Base-by-base conservation (phyloP, 2,888 invertebrate species). In the Pecten maximus region DNA sequence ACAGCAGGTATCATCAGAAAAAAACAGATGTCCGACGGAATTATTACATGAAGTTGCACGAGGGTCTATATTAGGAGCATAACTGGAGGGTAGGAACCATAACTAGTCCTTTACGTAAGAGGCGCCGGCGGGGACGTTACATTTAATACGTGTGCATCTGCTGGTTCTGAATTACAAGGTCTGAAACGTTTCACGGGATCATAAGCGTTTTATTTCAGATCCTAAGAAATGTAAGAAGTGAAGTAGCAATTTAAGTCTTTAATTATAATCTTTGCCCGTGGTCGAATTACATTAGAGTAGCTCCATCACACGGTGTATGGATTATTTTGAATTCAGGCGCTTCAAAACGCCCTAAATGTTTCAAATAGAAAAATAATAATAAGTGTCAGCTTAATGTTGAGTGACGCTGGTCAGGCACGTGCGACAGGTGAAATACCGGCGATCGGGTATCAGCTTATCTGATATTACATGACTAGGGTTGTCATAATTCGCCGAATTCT, bases 241-340 rank as follows among this genome's bases (percentile, higher is more conserved):
- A 74, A 74, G 74, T 74, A 74, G 74, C 74, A 74, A 74, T 74
- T 74, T 74, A 35, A 74, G 74, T 74, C 74, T 74, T 74, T 74
- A 74, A 74, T 74, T 74, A 74, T 74, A 74, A 74, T 74, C 74
- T 35, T 74, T 74, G 74, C 74, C 35, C 28, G 74, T 28, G 35
- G 74, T 74, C 19, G 35, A 10, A 35, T 74, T 74, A 35, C 74
- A 35, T 10, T 35, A 28, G 2, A 28, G 74, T 28, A 10, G 2
- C 28, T 10, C 35, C 10, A 35, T 28, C 28, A 74, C 54, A 54
- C 74, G 74, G 28, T 74, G 35, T 54, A 54, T 74, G 74, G 74
- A 74, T 35, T n/a, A n/a, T n/a, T 74, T 74, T 28, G 10, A 74
- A 74, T 74, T 1, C 74, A 35, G 35, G 74, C 35, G 74, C 23